These are phyloP conservation scores for Drosophila stalkeri DNA, from an alignment of 2,888 invertebrate species.

Conservation along the genomic window DNA sequence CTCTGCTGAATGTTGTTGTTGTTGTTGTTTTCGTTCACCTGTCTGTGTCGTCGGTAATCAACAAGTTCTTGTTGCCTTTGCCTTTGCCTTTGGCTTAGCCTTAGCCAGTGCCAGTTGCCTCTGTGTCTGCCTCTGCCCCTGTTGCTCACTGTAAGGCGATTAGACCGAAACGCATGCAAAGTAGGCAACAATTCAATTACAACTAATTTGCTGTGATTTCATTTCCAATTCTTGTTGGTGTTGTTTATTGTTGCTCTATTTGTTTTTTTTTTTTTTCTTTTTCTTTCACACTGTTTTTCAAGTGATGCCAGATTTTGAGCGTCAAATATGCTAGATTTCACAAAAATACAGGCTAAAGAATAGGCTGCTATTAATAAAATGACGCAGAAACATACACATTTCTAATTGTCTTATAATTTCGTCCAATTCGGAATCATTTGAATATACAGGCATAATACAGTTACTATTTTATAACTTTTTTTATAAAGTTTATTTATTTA, in stretches of 20 bases:
- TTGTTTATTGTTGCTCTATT: conserved; percentile 9
- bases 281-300: conserved; percentile 18
- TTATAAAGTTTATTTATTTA: too few relatives aligned
- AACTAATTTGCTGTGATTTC: conserved; percentile 75
- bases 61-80: conserved; percentile 58
- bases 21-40: conserved; percentile 39
- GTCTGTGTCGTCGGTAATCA: conserved; percentile 54
- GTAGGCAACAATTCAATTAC: conserved; percentile 71
- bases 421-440: too few relatives aligned
- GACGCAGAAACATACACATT: too few relatives aligned
- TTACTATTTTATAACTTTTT: too few relatives aligned
- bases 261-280: not conserved
- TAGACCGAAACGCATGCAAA: conserved; percentile 48
- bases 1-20: conserved; percentile 8
- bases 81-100: too few relatives aligned
- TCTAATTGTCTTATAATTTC: too few relatives aligned
- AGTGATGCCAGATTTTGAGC: too few relatives aligned
- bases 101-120: not conserved
- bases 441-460: too few relatives aligned
- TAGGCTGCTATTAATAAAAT: too few relatives aligned
- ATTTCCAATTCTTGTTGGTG: conserved; percentile 38
- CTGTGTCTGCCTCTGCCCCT: not conserved
- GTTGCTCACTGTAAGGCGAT: conserved; percentile 62
- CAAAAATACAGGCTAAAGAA: too few relatives aligned
- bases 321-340: too few relatives aligned